Evolutionary conservation across 2,113 vertebrate genomes (phyloP), one percentile per base, ranked within the genome.

Genomic region (Prochilodus magdalenae): DNA sequence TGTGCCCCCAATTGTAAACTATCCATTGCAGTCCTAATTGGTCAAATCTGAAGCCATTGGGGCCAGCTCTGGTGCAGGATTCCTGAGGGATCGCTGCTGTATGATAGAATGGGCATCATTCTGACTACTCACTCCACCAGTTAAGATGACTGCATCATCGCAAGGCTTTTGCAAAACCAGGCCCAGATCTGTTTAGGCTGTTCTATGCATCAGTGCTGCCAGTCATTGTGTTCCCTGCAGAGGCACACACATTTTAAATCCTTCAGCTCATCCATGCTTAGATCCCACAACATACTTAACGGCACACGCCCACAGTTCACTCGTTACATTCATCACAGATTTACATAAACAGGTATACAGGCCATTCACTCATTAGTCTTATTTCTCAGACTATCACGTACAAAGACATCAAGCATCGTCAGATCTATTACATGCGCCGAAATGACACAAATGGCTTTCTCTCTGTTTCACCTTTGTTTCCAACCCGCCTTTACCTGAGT

Each of bases 401-500:
- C n/a, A 57, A 13, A 16, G 63, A 30, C 29, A 12, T 26, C 10
- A 29, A 18, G 14, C 16, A 7, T 30, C 16, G 1, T 65, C 29
- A 16, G 20, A 30, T 30, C 6, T 7, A 66, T 67, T 4, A 33
- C 65, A 67, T 6, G 24, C 0, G 18, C 10, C 29, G 26, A 73
- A 15, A 59, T 60, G 59, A 62, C 77, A 20, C 13, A 33, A 26
- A 24, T 26, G 7, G 8, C 20, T 10, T 53, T 47, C 33, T 69
- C 30, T 63, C 40, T 63, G 55, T 63, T 80, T 72, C 40, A 14
- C 55, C 60, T 80, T 80, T 40, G 62, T 80, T 80, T 80, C 67
- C 67, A 49, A 62, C 40, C 27, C 27, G 16, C 55, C 40, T 30
- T 36, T 67, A 65, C 62, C 15, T 63, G 57, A 49, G 80, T 24